phyloP scores from a whole-genome alignment of 2,113 vertebrate genomes.

The Cyprinodon brontotheroides region DNA sequence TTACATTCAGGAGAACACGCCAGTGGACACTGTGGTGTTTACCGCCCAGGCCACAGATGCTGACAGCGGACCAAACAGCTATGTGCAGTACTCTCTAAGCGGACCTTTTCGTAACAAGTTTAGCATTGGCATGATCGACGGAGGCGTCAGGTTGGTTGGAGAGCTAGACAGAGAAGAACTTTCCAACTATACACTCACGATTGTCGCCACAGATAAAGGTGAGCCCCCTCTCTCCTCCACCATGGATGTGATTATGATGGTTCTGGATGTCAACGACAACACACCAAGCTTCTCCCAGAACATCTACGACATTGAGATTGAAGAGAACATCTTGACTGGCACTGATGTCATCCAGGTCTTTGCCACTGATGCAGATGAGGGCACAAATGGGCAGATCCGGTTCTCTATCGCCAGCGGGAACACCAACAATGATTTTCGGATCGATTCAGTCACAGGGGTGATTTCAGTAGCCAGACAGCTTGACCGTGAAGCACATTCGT shows the following conservation, averaged over 20 bases:
- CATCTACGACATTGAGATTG: conserved; percentile 87
- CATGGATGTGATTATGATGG: conserved; percentile 85
- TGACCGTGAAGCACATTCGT: conserved; percentile 84
- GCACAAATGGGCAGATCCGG: conserved; percentile 92
- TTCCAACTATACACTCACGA: conserved; percentile 89
- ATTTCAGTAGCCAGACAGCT: conserved; percentile 90
- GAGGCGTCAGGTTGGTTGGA: conserved; percentile 86
- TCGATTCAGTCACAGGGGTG: conserved; percentile 91
- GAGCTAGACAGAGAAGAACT: conserved; percentile 91
- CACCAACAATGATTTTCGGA: conserved; percentile 83
- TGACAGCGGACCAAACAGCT: conserved; percentile 96
- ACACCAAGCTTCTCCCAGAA: conserved; percentile 88
- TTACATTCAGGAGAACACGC: conserved; percentile 92
- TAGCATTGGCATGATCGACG: conserved; percentile 88
- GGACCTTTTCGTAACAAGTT: conserved; percentile 84
- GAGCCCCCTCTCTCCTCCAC: conserved; percentile 87
- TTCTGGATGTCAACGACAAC: conserved; percentile 95
- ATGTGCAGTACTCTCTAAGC: conserved; percentile 90
- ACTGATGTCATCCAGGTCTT: conserved; percentile 88
- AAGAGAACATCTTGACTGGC: conserved; percentile 87
- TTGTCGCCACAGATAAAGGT: conserved; percentile 94
- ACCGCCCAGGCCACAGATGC: conserved; percentile 86
- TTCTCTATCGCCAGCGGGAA: conserved; percentile 85
- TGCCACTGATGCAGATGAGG: conserved; percentile 88
- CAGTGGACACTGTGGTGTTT: conserved; percentile 90